These are phyloP conservation scores for Hippocampus zosterae DNA, from an alignment of 2,113 vertebrate genomes.

Conservation along the genomic window DNA sequence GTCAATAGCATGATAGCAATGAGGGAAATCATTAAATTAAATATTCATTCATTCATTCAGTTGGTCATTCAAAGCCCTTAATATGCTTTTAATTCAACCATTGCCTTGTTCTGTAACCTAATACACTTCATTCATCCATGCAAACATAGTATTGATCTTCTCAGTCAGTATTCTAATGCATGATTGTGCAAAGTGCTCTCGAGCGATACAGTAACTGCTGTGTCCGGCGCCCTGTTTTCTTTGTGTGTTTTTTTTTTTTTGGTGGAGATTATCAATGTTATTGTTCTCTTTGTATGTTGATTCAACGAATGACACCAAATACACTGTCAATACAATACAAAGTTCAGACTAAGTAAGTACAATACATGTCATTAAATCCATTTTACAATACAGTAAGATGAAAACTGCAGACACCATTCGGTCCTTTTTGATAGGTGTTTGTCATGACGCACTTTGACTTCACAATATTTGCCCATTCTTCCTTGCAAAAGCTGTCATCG, in stretches of 20 bases:
- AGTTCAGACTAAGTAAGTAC: too few relatives aligned
- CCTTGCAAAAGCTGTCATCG: too few relatives aligned
- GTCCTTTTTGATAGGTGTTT: too few relatives aligned
- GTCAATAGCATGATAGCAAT: neutral
- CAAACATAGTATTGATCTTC: constrained; percentile 3
- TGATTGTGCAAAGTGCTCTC: neutral
- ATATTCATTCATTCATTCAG: neutral
- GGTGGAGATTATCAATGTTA: neutral
- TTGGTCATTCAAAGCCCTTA: too few relatives aligned
- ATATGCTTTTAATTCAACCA: neutral
- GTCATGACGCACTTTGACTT: too few relatives aligned
- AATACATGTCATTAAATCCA: too few relatives aligned
- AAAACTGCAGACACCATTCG: too few relatives aligned
- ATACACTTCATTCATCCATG: neutral
- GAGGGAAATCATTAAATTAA: neutral
- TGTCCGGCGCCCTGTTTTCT: neutral
- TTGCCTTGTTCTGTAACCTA: neutral
- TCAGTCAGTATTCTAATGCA: neutral
- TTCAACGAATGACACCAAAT: too few relatives aligned
- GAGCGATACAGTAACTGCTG: neutral
- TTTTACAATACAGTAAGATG: too few relatives aligned
- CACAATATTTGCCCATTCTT: too few relatives aligned
- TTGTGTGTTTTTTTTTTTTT: neutral
- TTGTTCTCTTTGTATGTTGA: neutral
- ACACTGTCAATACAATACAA: too few relatives aligned